A percentile compares a stretch with the other conserved stretches of the same genome.
phyloP scores from a whole-genome alignment of 2,797 vertebrate species.

The Mycteria americana region DNA sequence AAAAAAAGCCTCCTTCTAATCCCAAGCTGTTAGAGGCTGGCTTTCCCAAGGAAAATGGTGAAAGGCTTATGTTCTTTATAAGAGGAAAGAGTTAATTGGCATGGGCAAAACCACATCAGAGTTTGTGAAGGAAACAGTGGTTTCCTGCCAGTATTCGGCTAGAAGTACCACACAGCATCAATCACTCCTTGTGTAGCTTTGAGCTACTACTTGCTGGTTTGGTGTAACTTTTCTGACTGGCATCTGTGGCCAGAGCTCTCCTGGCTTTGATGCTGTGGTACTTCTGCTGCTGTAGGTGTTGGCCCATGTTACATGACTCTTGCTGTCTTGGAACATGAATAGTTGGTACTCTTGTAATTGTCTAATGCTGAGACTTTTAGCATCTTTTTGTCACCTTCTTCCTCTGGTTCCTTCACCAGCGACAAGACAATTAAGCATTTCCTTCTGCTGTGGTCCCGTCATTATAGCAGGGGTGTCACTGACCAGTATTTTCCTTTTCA shows the following conservation, averaged over 20 bases:
- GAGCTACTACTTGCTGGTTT: neutral
- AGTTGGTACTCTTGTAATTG: neutral
- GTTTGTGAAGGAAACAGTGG: neutral
- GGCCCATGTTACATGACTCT: neutral
- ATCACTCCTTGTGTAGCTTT: neutral
- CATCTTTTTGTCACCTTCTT: neutral
- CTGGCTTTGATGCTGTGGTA: neutral
- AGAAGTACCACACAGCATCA: neutral
- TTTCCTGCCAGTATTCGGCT: neutral
- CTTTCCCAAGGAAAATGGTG: neutral
- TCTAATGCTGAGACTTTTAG: conserved; percentile 18
- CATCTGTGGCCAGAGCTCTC: neutral
- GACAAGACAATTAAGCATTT: neutral
- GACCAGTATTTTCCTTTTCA: neutral
- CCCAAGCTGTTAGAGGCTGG: neutral
- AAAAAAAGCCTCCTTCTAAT: neutral
- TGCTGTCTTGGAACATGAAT: neutral
- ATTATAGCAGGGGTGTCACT: neutral
- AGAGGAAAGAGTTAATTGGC: neutral
- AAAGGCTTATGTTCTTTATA: neutral
- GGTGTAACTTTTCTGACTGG: neutral
- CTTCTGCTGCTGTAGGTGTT: neutral
- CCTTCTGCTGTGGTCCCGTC: neutral
- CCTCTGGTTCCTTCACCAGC: neutral
- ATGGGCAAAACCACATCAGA: neutral